Evolutionary conservation across 2,113 vertebrate genomes (phyloP), one percentile per base, ranked within the genome.

Genomic region (Chauna torquata): DNA sequence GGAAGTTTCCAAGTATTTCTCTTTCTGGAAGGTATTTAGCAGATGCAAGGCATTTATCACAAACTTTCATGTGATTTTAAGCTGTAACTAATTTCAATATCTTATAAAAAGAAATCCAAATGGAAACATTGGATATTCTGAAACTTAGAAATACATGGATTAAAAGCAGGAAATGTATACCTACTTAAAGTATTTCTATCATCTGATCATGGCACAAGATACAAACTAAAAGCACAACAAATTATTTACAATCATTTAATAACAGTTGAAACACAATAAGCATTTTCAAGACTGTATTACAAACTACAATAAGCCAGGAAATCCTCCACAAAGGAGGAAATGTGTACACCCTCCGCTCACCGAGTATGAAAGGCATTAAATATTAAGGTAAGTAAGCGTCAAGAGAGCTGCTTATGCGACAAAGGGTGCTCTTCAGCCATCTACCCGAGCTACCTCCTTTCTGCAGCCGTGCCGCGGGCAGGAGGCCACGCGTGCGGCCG

Each of bases 341-440:
- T 0, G 69, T 2, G 38, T 30, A 25, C 25, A 38, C 8, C 28
- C 3, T 1, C 30, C 16, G 32, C 32, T 44, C 17, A 58, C 7
- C 34, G 11, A 3, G 27, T 3, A n/a, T 5, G 17, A 38, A 22
- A 66, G 38, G 7, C 11, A 36, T 2, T 2, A 15, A 9, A 40
- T 19, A 57, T 40, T 11, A 18, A 36, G 24, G n/a, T 6, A 47
- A 20, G 18, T 3, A 19, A 54, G 40, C 1, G 42, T 14, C 23
- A 28, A 23, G 40, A 42, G 16, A 72, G n/a, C 18, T 13, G 49
- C 28, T 34, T 8, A 25, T 2, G 61, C 10, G 2, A 36, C 2
- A 8, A 0, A 3, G 44, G 6, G 27, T 6, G 61, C 4, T 52
- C 50, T 38, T 9, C 24, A 59, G 42, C n/a, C 0, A n/a, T 3